Evolutionary conservation across 2,113 vertebrate species (phyloP).

Genomic region (Nibea coibor): DNA sequence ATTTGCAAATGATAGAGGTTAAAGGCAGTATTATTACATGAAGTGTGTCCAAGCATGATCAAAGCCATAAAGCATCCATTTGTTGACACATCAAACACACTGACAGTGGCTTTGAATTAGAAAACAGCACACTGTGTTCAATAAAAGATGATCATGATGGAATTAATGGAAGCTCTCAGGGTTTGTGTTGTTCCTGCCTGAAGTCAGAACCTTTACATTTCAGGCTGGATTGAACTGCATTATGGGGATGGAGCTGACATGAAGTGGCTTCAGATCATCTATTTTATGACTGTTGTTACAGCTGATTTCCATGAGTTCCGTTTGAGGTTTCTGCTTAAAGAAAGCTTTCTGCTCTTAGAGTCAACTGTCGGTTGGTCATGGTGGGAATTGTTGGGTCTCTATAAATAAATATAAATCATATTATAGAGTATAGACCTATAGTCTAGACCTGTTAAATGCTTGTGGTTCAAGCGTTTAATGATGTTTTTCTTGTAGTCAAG

Average conservation of each 20-base stretch:
- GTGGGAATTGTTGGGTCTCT: too few relatives aligned
- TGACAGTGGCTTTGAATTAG: slow-evolving; percentile 29
- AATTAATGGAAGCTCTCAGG: slow-evolving; percentile 2
- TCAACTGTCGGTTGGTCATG: too few relatives aligned
- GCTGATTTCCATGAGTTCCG: too few relatives aligned
- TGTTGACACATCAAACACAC: slow-evolving; percentile 55
- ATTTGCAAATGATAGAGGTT: slow-evolving; percentile 27
- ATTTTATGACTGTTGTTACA: neutral
- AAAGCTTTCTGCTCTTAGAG: too few relatives aligned
- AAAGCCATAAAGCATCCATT: slow-evolving; percentile 45
- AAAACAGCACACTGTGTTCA: slow-evolving; percentile 2
- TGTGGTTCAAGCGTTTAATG: neutral
- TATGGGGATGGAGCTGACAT: neutral
- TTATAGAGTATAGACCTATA: too few relatives aligned
- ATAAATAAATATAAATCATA: too few relatives aligned
- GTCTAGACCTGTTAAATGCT: neutral
- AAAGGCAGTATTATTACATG: slow-evolving; percentile 40
- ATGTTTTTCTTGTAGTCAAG: neutral
- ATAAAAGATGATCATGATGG: slow-evolving; percentile 28
- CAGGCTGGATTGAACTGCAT: neutral
- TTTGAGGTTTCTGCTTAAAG: too few relatives aligned
- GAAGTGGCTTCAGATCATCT: neutral
- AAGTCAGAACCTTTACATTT: neutral
- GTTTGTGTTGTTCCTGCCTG: slow-evolving; percentile 1
- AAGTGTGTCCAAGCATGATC: slow-evolving; percentile 40